Evolutionary conservation across 1,140 invertebrate species (phyloP).

Genomic region (Drosophila bifasciata): DNA sequence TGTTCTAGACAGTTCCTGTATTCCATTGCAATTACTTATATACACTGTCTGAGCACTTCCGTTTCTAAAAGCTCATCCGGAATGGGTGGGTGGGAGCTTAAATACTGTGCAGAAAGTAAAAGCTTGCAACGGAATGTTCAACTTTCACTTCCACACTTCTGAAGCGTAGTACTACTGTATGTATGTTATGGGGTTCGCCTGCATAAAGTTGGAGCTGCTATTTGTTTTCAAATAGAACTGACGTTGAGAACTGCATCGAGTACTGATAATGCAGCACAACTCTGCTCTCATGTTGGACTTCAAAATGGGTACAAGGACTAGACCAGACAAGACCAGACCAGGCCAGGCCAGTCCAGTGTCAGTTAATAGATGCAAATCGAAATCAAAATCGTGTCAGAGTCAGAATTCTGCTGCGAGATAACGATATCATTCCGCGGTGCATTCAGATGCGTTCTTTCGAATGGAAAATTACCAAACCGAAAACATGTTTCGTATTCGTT

Average conservation of each 20-base stretch:
- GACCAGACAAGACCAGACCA: constrained; percentile 2
- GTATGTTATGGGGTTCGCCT: too few species aligned
- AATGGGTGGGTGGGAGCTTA: not conserved
- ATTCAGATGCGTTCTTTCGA: constrained; percentile 44
- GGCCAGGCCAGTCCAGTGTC: constrained; percentile 17
- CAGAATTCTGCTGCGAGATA: constrained; percentile 54
- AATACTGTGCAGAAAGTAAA: not conserved
- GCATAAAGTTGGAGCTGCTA: not conserved
- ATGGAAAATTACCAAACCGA: constrained; percentile 60
- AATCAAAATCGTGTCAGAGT: constrained; percentile 64
- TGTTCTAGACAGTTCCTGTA: constrained; percentile 12
- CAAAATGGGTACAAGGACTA: constrained; percentile 57
- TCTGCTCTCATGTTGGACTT: constrained; percentile 24
- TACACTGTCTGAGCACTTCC: constrained; percentile 7
- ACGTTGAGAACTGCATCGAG: constrained; percentile 1
- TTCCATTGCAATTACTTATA: not conserved
- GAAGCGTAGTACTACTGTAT: too few species aligned
- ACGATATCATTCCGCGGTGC: constrained; percentile 25
- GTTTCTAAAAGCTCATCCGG: not conserved
- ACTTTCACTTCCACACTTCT: too few species aligned
- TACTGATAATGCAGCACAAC: constrained; percentile 33
- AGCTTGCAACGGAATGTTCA: not conserved
- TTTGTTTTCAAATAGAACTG: not conserved
- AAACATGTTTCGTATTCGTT: constrained; percentile 53
- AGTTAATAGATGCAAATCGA: constrained; percentile 52